Conservation (phyloP, 2,888 invertebrate species). For the Bimastos eiseni region DNA sequence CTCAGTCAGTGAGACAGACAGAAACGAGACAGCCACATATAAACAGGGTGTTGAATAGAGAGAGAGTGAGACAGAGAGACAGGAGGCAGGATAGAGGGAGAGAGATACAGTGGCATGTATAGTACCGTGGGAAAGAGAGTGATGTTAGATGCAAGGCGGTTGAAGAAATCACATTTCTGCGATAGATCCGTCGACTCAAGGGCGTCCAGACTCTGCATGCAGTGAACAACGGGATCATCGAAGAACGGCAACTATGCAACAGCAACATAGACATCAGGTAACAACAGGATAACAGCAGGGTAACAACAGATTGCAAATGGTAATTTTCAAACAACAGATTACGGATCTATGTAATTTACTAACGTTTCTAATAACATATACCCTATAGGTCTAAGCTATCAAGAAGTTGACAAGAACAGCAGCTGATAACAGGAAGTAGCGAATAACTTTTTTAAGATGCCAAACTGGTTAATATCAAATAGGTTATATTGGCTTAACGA, state of each 20-base stretch:
- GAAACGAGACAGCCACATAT: too few relatives aligned
- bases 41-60: too few relatives aligned
- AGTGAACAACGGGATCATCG: conserved; percentile 86
- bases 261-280: neutral
- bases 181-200: conserved; percentile 87
- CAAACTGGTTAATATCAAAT: neutral
- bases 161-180: conserved; percentile 85
- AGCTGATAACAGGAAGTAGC: neutral
- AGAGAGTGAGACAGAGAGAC: neutral
- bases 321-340: neutral
- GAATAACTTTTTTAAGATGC: neutral
- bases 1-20: neutral
- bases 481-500: neutral
- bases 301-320: too few relatives aligned
- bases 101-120: too few relatives aligned
- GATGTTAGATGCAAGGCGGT: conserved; percentile 80
- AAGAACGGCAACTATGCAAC: conserved; percentile 53
- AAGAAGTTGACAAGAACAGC: neutral
- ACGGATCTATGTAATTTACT: neutral
- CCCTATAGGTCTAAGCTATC: too few relatives aligned
- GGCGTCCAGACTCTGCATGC: conserved; percentile 88
- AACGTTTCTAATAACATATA: neutral
- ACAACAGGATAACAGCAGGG: too few relatives aligned
- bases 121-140: conserved; percentile 83
- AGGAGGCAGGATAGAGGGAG: neutral